Evolutionary conservation across 37 sponge, comb jelly and placozoan genomes (phyloP).

Genomic region (Bolinopsis microptera): DNA sequence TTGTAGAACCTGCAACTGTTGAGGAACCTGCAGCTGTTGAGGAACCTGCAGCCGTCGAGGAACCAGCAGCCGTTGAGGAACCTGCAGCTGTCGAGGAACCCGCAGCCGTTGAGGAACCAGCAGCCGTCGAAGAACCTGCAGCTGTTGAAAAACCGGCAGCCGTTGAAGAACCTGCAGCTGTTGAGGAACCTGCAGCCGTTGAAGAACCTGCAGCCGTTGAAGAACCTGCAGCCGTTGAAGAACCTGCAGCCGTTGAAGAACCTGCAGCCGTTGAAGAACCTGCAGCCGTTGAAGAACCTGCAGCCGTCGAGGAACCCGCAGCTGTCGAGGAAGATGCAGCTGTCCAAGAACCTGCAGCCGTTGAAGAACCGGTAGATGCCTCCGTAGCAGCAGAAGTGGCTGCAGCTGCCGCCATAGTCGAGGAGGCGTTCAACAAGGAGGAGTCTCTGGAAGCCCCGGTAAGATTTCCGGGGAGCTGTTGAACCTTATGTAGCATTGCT

Average conservation of each 20-base stretch:
- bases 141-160: background rate
- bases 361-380: background rate
- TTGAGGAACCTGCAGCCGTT: background rate
- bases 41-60: background rate
- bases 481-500: background rate
- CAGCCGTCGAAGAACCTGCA: background rate
- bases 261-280: slow-evolving; percentile 17
- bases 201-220: slow-evolving; percentile 28
- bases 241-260: background rate
- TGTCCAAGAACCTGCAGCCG: background rate
- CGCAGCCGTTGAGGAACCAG: slow-evolving; percentile 7
- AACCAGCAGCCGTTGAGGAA: background rate
- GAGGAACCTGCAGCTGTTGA: background rate
- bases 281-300: background rate
- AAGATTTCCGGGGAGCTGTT: background rate
- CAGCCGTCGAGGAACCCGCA: background rate
- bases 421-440: background rate
- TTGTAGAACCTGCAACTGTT: background rate
- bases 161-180: background rate
- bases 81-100: background rate
- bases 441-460: background rate
- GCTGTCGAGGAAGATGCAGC: background rate
- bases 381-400: slow-evolving; percentile 25
- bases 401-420: background rate
- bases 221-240: background rate